These are phyloP conservation scores for Smithornis capensis DNA, from an alignment of 2,113 vertebrate genomes.

Conservation along the genomic window DNA sequence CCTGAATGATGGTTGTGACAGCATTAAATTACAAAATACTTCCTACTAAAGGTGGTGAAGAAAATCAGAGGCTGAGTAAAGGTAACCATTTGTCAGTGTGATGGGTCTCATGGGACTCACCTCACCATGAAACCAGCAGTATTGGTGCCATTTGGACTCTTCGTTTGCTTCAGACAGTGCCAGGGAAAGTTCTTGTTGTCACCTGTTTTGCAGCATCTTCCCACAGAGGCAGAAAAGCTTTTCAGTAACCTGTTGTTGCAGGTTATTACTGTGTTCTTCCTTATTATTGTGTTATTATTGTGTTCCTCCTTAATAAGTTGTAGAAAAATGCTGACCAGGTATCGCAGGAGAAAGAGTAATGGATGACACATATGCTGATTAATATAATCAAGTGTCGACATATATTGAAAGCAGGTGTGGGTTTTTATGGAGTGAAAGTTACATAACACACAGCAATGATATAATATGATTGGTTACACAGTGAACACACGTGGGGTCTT, in stretches of 20 bases:
- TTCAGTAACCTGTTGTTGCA: background rate
- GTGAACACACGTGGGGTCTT: too few relatives aligned
- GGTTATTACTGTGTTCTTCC: background rate
- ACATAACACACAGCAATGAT: too few relatives aligned
- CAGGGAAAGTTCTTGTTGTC: background rate
- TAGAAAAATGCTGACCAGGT: too few relatives aligned
- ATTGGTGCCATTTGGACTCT: background rate
- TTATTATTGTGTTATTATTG: too few relatives aligned
- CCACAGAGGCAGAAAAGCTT: background rate
- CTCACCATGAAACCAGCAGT: background rate
- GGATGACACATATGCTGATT: too few relatives aligned
- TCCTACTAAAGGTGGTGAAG: background rate
- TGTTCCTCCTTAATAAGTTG: too few relatives aligned
- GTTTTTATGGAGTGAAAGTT: too few relatives aligned
- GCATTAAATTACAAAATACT: background rate
- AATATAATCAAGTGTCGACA: too few relatives aligned
- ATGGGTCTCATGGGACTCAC: background rate
- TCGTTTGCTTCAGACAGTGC: background rate
- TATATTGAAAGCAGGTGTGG: too few relatives aligned
- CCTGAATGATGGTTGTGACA: background rate
- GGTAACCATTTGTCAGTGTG: background rate
- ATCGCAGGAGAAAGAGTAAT: too few relatives aligned
- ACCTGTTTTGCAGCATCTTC: background rate
- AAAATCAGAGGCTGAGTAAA: background rate
- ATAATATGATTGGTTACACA: too few relatives aligned